A percentile compares a stretch with the other conserved stretches of the same genome.
Conservation (phyloP, 2,888 invertebrate species). For the Mactromeris polynyma region DNA sequence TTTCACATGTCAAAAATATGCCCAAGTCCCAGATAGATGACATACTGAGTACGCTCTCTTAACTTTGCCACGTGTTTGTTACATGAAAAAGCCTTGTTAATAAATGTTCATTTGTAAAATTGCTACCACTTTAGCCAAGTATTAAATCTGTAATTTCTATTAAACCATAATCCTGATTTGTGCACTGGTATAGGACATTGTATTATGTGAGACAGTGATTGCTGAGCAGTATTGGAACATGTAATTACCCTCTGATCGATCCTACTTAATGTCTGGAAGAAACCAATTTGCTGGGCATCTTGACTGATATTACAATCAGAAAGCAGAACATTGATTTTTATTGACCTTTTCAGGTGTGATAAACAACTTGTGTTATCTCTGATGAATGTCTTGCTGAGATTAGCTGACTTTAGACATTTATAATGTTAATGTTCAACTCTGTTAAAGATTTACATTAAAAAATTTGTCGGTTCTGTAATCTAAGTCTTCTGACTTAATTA, state of each 20-base stretch:
- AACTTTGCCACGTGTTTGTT: neutral
- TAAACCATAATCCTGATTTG: neutral
- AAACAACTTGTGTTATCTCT: neutral
- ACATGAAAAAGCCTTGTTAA: neutral
- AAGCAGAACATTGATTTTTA: neutral
- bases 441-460: too few species aligned
- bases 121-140: neutral
- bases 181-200: neutral
- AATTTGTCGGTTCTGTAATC: too few species aligned
- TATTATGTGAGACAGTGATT: neutral
- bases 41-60: neutral
- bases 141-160: neutral
- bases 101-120: neutral
- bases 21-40: neutral
- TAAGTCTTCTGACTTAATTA: too few species aligned
- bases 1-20: neutral
- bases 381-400: neutral
- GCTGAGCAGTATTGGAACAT: neutral
- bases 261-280: neutral
- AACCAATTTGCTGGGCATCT: neutral
- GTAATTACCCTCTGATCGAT: neutral
- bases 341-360: neutral
- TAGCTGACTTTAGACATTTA: neutral
- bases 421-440: too few species aligned
- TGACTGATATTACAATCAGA: neutral